Conservation (phyloP, 1,140 invertebrate genomes). For the Tetramorium parvispinum region DNA sequence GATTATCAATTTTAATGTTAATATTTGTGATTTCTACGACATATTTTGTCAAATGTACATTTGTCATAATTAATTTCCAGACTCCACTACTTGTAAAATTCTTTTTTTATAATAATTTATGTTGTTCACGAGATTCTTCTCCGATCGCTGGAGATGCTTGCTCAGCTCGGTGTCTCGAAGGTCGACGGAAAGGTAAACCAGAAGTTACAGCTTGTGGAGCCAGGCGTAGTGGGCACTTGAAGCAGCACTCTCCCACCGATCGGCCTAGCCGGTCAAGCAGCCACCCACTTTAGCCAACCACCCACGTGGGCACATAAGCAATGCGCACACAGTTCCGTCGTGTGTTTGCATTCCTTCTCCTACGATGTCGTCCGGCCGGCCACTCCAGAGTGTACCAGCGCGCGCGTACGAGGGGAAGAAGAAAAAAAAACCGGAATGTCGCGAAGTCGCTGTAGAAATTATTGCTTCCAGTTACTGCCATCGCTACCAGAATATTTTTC, state of each 20-base stretch:
- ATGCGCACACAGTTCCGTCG: conserved; percentile 52
- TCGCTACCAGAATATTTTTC: conserved; percentile 61
- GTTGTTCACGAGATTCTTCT: not conserved
- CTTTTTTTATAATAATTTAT: not conserved
- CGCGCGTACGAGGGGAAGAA: not conserved
- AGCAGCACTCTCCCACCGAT: conserved; percentile 28
- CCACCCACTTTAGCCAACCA: conserved; percentile 59
- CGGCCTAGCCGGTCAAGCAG: conserved; percentile 41
- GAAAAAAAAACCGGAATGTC: conserved; percentile 59
- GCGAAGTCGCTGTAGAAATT: conserved; percentile 59
- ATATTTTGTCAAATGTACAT: not conserved
- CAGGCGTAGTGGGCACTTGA: conserved; percentile 43
- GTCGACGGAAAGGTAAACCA: conserved; percentile 52
- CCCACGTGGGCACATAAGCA: conserved; percentile 61
- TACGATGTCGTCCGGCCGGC: conserved; percentile 28
- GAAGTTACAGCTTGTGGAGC: conserved; percentile 40
- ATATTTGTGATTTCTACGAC: not conserved
- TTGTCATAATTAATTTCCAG: not conserved
- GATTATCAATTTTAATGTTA: not conserved
- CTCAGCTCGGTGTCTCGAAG: conserved; percentile 59
- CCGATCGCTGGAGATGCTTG: conserved; percentile 28
- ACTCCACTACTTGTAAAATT: not conserved
- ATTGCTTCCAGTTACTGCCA: conserved; percentile 54
- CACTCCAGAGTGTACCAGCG: conserved; percentile 22
- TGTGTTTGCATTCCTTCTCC: conserved; percentile 58